Base-by-base conservation (phyloP, 2,888 invertebrate genomes). In the Tenthredo amoena region DNA sequence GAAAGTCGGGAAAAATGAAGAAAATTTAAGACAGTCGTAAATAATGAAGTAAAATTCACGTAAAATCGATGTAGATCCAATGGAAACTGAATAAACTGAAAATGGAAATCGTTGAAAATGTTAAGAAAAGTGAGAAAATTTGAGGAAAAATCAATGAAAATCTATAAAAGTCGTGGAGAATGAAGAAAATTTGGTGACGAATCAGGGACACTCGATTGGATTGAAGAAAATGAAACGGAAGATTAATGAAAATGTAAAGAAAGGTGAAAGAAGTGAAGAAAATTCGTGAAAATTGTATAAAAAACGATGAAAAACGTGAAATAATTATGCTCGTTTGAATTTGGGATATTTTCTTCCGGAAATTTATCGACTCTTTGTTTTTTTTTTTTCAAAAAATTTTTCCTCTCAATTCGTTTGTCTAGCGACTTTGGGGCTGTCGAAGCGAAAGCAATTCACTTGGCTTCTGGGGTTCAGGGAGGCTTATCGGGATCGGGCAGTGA, bases 381-480 rank as follows among this genome's bases (percentile, higher is more conserved):
- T 43, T 43, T 10, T 1, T 26, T 12, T 12, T 40, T 37, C 18
- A n/a, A 71, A 1, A 26, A 26, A 26, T 26, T 37, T n/a, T 55
- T n/a, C n/a, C 21, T 18, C 26, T 9, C 15, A 40, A 74, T 74
- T 43, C 43, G 43, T 31, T 43, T n/a, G 37, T 3, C 1, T 43
- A 74, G 40, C 40, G 21, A 40, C 21, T 37, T 81, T 18, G 62
- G 9, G 34, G 62, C 26, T 43, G 81, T 81, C 81, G 58, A 81
- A 81, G 81, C 21, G 62, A 37, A 81, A 81, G 81, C 55, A 81
- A 81, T 81, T 81, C 81, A 81, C 81, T 81, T 62, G 81, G 81
- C 31, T 37, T 21, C 21, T 65, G 34, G 21, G 65, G 10, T 43
- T 43, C 40, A 40, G 34, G 62, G 34, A 68, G 21, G 81, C 81